Evolutionary conservation across 1,140 invertebrate species (phyloP), one percentile per base, ranked within the genome.

Genomic region (Globodera ellingtonae): DNA sequence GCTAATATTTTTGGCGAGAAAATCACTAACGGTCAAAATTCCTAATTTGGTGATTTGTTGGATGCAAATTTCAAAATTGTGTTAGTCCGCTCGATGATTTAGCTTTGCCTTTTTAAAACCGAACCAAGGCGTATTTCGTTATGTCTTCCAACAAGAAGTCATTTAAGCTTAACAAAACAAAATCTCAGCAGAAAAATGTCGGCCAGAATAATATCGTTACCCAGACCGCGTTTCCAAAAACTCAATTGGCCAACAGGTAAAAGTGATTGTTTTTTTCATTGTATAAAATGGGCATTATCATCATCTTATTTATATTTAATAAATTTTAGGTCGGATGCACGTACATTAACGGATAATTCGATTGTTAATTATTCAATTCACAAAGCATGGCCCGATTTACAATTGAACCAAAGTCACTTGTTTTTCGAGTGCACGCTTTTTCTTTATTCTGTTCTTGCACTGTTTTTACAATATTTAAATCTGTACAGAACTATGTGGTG

Each of bases 401-500:
- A 94, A 5, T 91, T 92, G n/a, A 94, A 81, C 47, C 88, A 95
- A 83, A 93, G 93, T 67, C 94, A 94, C 84, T 87, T 97, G 44
- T 91, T 93, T 62, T 97, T 96, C 91, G 95, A 98, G 90, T 89
- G 91, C n/a, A 93, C 95, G 85, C 84, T 92, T 6, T 94, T 94
- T 89, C 90, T 94, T 13, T 95, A 94, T 85, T 93, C 94, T 15
- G 80, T 92, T 10, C 89, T 92, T 56, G 90, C 93, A 59, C 92
- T 94, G 50, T 93, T 93, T 48, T 91, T 96, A 24, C 96, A 98
- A 91, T 94, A 97, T 89, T 92, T 98, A 18, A 95, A 98, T 91
- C 91, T 98, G 10, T 98, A 98, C 89, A 93, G 94, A 81, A 97
- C 95, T 52, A 94, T 95, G n/a, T 98, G 95, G 94, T 98, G 96